phyloP scores from a whole-genome alignment of 2,113 vertebrate species.

The Calidris pygmaea region DNA sequence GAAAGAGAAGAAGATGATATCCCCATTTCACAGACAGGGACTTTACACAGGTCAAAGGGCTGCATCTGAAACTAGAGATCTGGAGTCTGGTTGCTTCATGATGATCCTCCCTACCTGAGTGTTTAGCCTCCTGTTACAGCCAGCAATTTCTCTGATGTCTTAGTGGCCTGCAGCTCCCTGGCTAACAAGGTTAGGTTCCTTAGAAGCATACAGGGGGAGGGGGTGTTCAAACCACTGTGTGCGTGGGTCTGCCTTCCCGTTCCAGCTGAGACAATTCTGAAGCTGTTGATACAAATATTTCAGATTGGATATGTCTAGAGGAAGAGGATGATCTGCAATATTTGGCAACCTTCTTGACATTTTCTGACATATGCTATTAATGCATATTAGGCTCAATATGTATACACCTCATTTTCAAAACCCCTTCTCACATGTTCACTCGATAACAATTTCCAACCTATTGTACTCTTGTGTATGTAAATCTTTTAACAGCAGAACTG shows the following conservation, averaged over 20 bases:
- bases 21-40: not conserved
- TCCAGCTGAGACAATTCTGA: not conserved
- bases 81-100: not conserved
- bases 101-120: not conserved
- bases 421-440: not conserved
- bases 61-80: not conserved
- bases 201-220: not conserved
- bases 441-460: not conserved
- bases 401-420: not conserved
- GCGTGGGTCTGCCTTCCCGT: not conserved
- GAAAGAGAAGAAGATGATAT: not conserved
- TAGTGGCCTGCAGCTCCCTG: not conserved
- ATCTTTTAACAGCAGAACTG: slow-evolving; percentile 12
- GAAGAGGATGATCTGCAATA: not conserved
- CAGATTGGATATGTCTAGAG: not conserved
- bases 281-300: not conserved
- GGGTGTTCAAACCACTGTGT: not conserved
- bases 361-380: slow-evolving; percentile 34
- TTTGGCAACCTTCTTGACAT: not conserved
- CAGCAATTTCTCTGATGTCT: not conserved
- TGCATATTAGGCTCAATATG: not conserved
- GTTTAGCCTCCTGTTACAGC: not conserved
- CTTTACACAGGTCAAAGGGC: not conserved
- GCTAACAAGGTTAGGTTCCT: not conserved
- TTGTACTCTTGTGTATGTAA: slow-evolving; percentile 7